These are phyloP conservation scores for Bellardia pandia DNA, from an alignment of 2,888 invertebrate genomes.

Conservation along the genomic window DNA sequence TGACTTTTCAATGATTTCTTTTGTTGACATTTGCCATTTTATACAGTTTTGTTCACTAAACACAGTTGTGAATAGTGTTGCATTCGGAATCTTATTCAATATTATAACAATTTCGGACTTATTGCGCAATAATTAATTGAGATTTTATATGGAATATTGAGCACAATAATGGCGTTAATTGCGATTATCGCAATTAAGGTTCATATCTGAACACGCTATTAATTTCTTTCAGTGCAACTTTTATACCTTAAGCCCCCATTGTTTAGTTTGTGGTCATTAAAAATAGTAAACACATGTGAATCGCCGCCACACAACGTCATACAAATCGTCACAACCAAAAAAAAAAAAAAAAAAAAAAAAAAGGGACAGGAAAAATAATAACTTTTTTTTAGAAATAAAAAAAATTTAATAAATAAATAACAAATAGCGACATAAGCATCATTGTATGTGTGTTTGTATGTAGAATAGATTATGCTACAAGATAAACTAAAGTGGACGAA, in stretches of 20 bases:
- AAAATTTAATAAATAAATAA: not conserved
- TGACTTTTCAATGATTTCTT: too few species aligned
- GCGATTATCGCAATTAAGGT: too few species aligned
- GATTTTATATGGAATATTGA: too few species aligned
- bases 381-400: conserved; percentile 23
- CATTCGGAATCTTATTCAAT: too few species aligned
- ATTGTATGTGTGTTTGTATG: not conserved
- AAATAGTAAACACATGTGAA: conserved; percentile 57
- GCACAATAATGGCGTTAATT: too few species aligned
- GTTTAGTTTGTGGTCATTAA: conserved; percentile 45
- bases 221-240: conserved; percentile 16
- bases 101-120: too few species aligned
- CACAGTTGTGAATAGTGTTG: too few species aligned
- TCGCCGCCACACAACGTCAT: conserved; percentile 45
- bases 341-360: conserved; percentile 20
- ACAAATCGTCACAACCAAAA: conserved; percentile 36
- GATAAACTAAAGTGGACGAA: conserved; percentile 53
- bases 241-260: conserved; percentile 26
- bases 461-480: conserved; percentile 32
- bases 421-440: conserved; percentile 48
- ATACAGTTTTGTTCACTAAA: too few species aligned
- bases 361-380: conserved; percentile 43
- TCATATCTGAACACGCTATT: too few species aligned
- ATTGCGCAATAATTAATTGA: too few species aligned
- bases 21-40: too few species aligned